Base-by-base conservation (phyloP, 1,140 invertebrate genomes). In the Acromyrmex heyeri region DNA sequence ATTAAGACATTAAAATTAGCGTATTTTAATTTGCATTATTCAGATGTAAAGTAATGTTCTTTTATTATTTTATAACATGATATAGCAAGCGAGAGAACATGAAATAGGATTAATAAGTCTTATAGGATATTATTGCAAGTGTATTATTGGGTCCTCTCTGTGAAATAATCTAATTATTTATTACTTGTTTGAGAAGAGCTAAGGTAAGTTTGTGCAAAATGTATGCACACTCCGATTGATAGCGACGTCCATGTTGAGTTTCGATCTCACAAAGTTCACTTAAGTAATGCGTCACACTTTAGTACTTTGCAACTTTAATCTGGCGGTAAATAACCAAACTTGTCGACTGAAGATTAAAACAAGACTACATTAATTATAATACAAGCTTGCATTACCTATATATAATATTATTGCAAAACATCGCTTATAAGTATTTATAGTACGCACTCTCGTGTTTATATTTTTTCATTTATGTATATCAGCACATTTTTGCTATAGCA, bases 131-230 rank as follows among this genome's bases (percentile, higher is more conserved):
- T 78, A 78, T 21, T 78, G 44, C 76, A 65, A 12, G 38, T 10
- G 44, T 78, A 78, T 44, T 44, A 44, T 78, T 44, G 44, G 27
- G 61, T 78, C 61, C 24, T 50, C 76, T 48, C 61, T 21, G 50
- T 73, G 55, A 78, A 65, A 44, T 78, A 78, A 78, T 78, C 59
- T 78, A 65, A 65, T 78, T 78, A 78, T 78, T 78, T 78, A 78
- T 78, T 78, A 78, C 76, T 59, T 44, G 59, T 24, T 78, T 16
- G 18, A n/a, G 61, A 78, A 78, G 24, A 78, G 44, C 44, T 78
- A 44, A 77, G 16, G 34, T 38, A 64, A 78, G 76, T 78, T 78
- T 30, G 38, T 16, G 24, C 24, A 78, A 78, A 65, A 78, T 65
- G 24, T 78, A 44, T 78, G 61, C 38, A 65, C 27, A 65, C 76